Evolutionary conservation across 1,140 invertebrate species (phyloP), one percentile per base, ranked within the genome.

Genomic region (Zaprionus vittiger): DNA sequence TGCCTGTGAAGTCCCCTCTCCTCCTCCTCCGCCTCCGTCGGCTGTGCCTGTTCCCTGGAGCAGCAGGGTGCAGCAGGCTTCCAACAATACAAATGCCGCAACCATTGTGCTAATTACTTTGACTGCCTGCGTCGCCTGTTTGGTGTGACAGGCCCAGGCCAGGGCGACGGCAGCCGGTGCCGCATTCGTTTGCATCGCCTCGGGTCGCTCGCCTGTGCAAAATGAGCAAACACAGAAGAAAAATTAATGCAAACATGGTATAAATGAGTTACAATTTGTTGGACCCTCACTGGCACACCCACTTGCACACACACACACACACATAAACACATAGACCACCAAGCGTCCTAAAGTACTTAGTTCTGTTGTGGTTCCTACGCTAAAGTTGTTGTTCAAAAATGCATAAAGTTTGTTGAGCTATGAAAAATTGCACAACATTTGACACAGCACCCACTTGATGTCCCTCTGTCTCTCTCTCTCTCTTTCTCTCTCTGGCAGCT

Each of bases 181-280:
- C 70, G 82, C 91, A 77, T 91, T 92, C 74, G 92, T 93, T 83
- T 93, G 92, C 92, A 93, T 93, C 26, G 92, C 92, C 67, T 93
- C 92, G 60, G 92, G 92, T 68, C 92, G 91, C 74, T 93, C 92
- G 71, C 92, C 92, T 93, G 83, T 72, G 31, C 79, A 77, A 66
- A 80, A 76, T 77, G 71, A 65, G 67, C 57, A 68, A 71, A 73
- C 62, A 73, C 14, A 60, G 26, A 55, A 66, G 49, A 62, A 63
- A 73, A 54, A 82, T 65, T 31, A 67, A 67, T 73, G 72, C 63
- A 57, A 73, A 83, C 66, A 80, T 77, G 69, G 38, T 73, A 83
- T 81, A 87, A 87, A 87, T 87, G 84, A 76, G 78, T 72, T 81
- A 89, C 84, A 87, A 87, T 83, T 87, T 87, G 83, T 80, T 78